phyloP scores from a whole-genome alignment of 2,797 vertebrate genomes.

The Oreochromis mossambicus region DNA sequence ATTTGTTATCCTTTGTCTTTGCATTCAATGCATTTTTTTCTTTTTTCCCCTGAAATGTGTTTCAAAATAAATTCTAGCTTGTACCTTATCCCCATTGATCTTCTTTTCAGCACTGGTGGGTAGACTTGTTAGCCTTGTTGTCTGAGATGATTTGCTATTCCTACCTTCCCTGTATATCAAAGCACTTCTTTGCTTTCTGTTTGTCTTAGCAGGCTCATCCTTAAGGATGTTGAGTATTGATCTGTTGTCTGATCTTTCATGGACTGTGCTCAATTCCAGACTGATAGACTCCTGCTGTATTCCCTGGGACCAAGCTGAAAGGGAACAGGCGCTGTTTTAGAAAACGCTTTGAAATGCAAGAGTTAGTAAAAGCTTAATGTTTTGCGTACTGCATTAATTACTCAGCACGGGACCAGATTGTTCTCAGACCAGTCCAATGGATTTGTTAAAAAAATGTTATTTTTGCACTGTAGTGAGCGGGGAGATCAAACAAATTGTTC shows the following conservation, averaged over 20 bases:
- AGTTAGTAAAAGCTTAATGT: not conserved
- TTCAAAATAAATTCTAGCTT: constrained; percentile 3
- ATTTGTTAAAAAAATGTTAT: not conserved
- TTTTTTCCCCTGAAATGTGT: not conserved
- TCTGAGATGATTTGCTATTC: constrained; percentile 37
- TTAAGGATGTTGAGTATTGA: constrained; percentile 73
- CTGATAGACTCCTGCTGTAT: constrained; percentile 60
- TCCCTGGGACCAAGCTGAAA: constrained; percentile 24
- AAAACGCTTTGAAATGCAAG: not conserved
- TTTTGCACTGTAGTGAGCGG: not conserved
- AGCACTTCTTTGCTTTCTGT: constrained; percentile 62
- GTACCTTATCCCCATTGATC: constrained; percentile 31
- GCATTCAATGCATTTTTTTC: not conserved
- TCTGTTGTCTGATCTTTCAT: constrained; percentile 75
- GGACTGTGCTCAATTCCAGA: constrained; percentile 65
- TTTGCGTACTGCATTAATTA: not conserved
- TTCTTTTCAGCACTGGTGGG: constrained; percentile 12
- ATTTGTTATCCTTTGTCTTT: not conserved
- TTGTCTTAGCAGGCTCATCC: constrained; percentile 68
- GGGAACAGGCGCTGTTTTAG: not conserved
- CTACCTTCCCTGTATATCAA: constrained; percentile 51
- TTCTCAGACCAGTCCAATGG: not conserved
- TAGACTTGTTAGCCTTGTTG: constrained; percentile 38
- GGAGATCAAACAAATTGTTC: not conserved
- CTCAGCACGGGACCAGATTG: not conserved